Percentiles rank a stretch among this genome's conserved stretches.
Conservation (phyloP, 2,797 vertebrate genomes). For the Harpagifer antarcticus region DNA sequence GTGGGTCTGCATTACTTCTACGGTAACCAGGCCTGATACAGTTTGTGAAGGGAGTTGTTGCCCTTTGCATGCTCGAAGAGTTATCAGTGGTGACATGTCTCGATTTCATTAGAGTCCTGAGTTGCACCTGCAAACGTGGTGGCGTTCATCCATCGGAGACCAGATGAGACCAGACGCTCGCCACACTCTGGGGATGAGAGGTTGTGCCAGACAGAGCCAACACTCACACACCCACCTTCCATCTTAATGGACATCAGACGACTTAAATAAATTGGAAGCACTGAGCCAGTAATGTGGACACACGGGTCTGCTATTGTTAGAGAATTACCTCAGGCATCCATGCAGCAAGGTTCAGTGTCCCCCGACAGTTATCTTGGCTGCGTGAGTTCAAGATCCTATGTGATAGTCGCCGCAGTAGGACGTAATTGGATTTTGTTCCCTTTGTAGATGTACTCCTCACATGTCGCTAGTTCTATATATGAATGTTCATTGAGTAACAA, state of each 20-base stretch:
- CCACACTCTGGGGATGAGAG: slow-evolving; percentile 52
- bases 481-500: slow-evolving; percentile 73
- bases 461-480: slow-evolving; percentile 56
- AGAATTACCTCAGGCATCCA: slow-evolving; percentile 61
- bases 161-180: slow-evolving; percentile 44
- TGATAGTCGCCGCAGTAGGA: slow-evolving; percentile 51
- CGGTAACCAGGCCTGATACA: slow-evolving; percentile 31
- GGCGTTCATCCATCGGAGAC: slow-evolving; percentile 39
- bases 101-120: slow-evolving; percentile 39
- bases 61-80: slow-evolving; percentile 20
- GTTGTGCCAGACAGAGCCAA: slow-evolving; percentile 44
- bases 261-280: slow-evolving; percentile 73
- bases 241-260: slow-evolving; percentile 70
- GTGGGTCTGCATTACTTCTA: slow-evolving; percentile 34
- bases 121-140: slow-evolving; percentile 13
- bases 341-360: slow-evolving; percentile 61
- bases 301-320: slow-evolving; percentile 50
- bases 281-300: slow-evolving; percentile 54
- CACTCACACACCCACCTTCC: slow-evolving; percentile 55
- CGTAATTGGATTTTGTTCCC: slow-evolving; percentile 80
- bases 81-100: slow-evolving; percentile 31
- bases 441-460: slow-evolving; percentile 63
- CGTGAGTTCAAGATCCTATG: slow-evolving; percentile 64
- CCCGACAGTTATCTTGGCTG: slow-evolving; percentile 67
- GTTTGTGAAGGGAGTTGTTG: slow-evolving; percentile 32